Conservation (phyloP, 2,797 vertebrate species). For the Potorous gilbertii region DNA sequence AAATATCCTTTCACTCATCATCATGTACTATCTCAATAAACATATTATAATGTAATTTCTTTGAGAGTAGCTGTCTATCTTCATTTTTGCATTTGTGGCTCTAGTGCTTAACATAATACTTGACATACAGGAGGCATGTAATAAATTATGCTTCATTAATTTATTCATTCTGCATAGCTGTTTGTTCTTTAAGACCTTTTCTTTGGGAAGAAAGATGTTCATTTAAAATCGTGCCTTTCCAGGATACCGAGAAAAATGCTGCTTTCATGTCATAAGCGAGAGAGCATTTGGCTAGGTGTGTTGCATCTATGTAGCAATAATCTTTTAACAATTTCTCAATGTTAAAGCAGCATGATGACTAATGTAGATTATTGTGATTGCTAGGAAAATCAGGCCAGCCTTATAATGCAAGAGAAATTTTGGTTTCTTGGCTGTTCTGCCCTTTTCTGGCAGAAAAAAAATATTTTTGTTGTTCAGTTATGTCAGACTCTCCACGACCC, state of each 20-base stretch:
- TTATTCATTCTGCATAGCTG: conserved; percentile 78
- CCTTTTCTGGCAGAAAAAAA: conserved; percentile 34
- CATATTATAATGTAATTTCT: background rate
- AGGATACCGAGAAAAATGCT: conserved; percentile 56
- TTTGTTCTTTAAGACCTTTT: conserved; percentile 80
- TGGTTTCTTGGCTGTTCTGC: conserved; percentile 10
- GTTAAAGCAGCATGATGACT: conserved; percentile 34
- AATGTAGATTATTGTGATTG: conserved; percentile 51
- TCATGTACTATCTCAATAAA: background rate
- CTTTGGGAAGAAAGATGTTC: conserved; percentile 80
- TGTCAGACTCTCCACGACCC: no score
- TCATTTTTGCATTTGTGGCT: background rate
- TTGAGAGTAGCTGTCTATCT: background rate
- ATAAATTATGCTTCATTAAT: background rate
- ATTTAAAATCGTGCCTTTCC: conserved; percentile 75
- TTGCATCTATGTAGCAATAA: conserved; percentile 45
- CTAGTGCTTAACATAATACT: background rate
- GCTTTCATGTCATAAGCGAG: conserved; percentile 14
- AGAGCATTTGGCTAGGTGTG: conserved; percentile 42
- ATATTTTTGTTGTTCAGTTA: no score
- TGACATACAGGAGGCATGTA: background rate
- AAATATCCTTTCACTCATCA: background rate
- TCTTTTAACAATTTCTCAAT: conserved; percentile 37
- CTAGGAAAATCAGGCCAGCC: conserved; percentile 58
- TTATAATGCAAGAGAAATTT: conserved; percentile 9